phyloP scores from a whole-genome alignment of 2,113 vertebrate species.

The Paramisgurnus dabryanus region DNA sequence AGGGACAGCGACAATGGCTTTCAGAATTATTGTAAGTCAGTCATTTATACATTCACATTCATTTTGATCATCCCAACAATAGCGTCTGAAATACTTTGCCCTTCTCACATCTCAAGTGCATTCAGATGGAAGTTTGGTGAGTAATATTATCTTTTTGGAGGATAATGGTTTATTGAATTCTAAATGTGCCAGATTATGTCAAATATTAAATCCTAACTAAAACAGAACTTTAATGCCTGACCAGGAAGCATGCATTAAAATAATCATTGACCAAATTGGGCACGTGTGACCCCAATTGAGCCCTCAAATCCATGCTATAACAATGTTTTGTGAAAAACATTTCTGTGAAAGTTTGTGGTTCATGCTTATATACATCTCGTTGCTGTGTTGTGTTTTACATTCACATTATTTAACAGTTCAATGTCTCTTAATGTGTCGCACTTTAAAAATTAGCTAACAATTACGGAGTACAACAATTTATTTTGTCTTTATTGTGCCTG shows the following conservation, averaged over 20 bases:
- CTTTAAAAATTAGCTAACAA: too few species aligned
- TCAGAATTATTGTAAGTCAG: constrained; percentile 60
- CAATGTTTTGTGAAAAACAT: too few species aligned
- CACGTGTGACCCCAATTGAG: too few species aligned
- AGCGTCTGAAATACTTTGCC: constrained; percentile 30
- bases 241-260: neutral
- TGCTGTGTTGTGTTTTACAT: neutral
- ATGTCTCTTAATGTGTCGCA: too few species aligned
- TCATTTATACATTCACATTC: constrained; percentile 49
- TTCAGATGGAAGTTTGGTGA: constrained; percentile 34
- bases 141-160: constrained; percentile 17
- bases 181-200: neutral
- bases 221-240: neutral
- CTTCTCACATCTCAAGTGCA: constrained; percentile 10
- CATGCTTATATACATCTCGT: too few species aligned
- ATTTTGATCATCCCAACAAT: constrained; percentile 43
- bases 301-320: too few species aligned
- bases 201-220: constrained; percentile 8
- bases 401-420: neutral
- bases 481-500: constrained; percentile 29
- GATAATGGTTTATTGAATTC: neutral
- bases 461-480: neutral
- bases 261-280: too few species aligned
- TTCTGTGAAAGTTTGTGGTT: too few species aligned
- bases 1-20: constrained; percentile 58